phyloP scores from a whole-genome alignment of 1,140 invertebrate species.

The Phortica variegata region DNA sequence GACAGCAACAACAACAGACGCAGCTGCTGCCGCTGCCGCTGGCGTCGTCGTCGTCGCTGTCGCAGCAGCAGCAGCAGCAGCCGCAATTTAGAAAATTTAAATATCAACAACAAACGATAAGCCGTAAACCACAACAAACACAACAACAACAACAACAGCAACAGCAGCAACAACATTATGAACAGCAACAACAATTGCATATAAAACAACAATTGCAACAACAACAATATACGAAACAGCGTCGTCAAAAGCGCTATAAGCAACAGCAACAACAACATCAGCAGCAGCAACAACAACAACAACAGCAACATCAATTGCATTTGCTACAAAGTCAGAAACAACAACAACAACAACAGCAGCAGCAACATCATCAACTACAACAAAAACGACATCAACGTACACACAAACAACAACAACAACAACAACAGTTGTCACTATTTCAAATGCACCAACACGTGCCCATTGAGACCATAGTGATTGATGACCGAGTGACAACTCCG shows the following conservation, averaged over 20 bases:
- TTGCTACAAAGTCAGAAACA: constrained; percentile 29
- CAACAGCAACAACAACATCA: constrained; percentile 18
- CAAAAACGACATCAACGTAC: no score
- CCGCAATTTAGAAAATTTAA: no score
- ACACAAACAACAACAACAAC: constrained; percentile 12
- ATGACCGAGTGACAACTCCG: no score
- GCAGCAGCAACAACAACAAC: constrained; percentile 19
- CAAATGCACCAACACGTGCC: background rate
- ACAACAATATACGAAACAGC: constrained; percentile 1
- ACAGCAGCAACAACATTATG: constrained; percentile 14
- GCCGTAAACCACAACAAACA: no score
- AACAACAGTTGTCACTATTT: constrained; percentile 15
- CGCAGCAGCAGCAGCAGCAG: background rate
- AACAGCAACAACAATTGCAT: constrained; percentile 8
- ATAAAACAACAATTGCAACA: constrained; percentile 8
- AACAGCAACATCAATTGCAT: constrained; percentile 15
- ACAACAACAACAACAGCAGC: constrained; percentile 21
- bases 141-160: constrained; percentile 3
- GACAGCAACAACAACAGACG: no score
- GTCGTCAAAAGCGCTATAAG: background rate
- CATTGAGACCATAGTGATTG: no score
- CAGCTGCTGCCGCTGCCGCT: no score
- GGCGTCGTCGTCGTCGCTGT: no score
- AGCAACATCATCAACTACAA: constrained; percentile 3
- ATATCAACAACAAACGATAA: no score